A percentile compares a stretch with the other conserved stretches of the same genome.
phyloP scores from a whole-genome alignment of 2,888 invertebrate genomes.

The Leptinotarsa haldemani region DNA sequence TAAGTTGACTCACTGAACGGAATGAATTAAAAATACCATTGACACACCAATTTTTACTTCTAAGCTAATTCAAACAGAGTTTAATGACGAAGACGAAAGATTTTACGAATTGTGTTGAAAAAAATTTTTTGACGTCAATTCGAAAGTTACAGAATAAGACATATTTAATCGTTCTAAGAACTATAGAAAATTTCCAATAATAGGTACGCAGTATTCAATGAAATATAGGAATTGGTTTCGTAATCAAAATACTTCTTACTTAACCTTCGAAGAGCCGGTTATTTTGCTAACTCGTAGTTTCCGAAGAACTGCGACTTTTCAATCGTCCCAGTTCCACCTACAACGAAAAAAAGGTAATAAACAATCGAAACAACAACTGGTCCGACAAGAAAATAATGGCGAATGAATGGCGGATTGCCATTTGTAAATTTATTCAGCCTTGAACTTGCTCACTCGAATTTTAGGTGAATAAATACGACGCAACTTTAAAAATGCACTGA shows the following conservation, averaged over 20 bases:
- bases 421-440: constrained; percentile 19
- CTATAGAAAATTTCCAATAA: not conserved
- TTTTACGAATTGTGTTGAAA: too few species aligned
- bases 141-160: too few species aligned
- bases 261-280: constrained; percentile 8
- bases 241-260: not conserved
- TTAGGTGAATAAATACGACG: constrained; percentile 10
- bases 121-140: too few species aligned
- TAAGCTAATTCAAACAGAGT: too few species aligned
- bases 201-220: not conserved
- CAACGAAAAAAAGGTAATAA: constrained; percentile 17
- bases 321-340: constrained; percentile 2
- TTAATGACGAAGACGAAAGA: too few species aligned
- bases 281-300: constrained; percentile 4
- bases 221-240: not conserved
- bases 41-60: too few species aligned
- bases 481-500: constrained; percentile 7
- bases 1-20: too few species aligned
- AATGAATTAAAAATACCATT: too few species aligned
- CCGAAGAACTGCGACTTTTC: not conserved
- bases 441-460: constrained; percentile 23
- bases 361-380: constrained; percentile 15
- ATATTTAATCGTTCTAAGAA: not conserved
- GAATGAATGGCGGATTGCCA: constrained; percentile 6
- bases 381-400: constrained; percentile 1